Evolutionary conservation across 1,140 invertebrate genomes (phyloP).

Genomic region (Chionoecetes opilio): DNA sequence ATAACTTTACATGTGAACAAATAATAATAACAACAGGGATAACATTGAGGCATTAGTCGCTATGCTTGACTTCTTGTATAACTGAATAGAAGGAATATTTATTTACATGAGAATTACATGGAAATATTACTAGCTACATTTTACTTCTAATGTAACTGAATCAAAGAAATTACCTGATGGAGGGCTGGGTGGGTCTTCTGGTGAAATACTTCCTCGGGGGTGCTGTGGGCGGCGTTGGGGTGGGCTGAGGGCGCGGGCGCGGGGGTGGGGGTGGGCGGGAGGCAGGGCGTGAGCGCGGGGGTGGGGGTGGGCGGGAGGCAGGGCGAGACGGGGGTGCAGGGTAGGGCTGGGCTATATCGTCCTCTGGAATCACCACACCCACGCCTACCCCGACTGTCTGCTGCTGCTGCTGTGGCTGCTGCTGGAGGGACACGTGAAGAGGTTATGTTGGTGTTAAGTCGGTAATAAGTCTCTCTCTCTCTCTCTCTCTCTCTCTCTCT

Average conservation of each 20-base stretch:
- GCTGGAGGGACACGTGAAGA: neutral
- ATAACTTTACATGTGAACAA: no score
- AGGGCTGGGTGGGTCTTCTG: slow-evolving; percentile 58
- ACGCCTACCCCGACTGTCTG: slow-evolving; percentile 58
- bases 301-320: neutral
- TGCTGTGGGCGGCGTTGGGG: neutral
- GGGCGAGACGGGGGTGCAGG: neutral
- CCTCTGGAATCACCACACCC: slow-evolving; percentile 69
- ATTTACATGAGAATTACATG: no score
- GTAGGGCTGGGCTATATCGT: neutral
- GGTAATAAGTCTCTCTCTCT: neutral
- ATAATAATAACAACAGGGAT: no score
- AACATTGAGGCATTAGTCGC: no score
- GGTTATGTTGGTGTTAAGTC: no score
- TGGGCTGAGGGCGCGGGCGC: neutral
- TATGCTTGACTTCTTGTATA: no score
- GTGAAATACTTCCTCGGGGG: slow-evolving; percentile 56
- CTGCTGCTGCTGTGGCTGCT: slow-evolving; percentile 10
- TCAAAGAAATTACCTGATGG: slow-evolving; percentile 73
- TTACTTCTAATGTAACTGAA: no score
- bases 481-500: neutral
- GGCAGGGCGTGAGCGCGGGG: neutral
- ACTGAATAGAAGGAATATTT: no score
- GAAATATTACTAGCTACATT: no score
- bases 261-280: neutral